Evolutionary conservation across 2,113 vertebrate species (phyloP), one percentile per base, ranked within the genome.

Genomic region (Tapirus terrestris): DNA sequence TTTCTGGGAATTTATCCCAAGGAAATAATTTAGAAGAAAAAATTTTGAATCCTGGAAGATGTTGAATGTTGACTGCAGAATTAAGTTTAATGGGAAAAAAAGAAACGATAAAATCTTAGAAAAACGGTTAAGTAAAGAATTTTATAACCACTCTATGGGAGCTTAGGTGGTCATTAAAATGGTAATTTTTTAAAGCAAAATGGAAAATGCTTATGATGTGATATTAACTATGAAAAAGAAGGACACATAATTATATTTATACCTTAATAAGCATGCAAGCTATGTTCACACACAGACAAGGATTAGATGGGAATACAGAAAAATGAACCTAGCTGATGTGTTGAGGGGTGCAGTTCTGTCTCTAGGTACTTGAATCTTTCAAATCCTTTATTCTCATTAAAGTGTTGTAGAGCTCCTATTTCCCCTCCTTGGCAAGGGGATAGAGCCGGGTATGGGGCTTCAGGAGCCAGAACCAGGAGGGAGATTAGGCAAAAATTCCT

Each of bases 121-220:
- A 43, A 91, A 83, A 83, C 20, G 3, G 23, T 73, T 56, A 73
- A 61, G 31, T 56, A 61, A 80, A 51, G 39, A 77, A 58, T 95
- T 77, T 91, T 68, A 72, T 77, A 76, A 48, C 51, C 14, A 84
- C 29, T 92, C 61, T 73, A 10, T 58, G 43, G 60, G 92, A 79
- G 51, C 43, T 67, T 63, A 80, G 70, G 10, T 84, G 83, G 48
- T 39, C 58, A 65, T 91, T 91, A 88, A 87, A 79, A 65, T 53
- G n/a, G 33, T 91, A 79, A 45, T 43, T 95, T 91, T 91, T 94
- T 43, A 87, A 93, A 70, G 53, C 12, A 93, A 72, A 86, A 70
- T 82, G 21, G 43, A 83, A 83, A 82, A 67, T 58, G 14, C 76
- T 65, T 53, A 43, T 31, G 33, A 63, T 73, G n/a, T 11, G n/a